Evolutionary conservation across 92 coral and sea anemone genomes (phyloP).

Genomic region (Micromussa lordhowensis): DNA sequence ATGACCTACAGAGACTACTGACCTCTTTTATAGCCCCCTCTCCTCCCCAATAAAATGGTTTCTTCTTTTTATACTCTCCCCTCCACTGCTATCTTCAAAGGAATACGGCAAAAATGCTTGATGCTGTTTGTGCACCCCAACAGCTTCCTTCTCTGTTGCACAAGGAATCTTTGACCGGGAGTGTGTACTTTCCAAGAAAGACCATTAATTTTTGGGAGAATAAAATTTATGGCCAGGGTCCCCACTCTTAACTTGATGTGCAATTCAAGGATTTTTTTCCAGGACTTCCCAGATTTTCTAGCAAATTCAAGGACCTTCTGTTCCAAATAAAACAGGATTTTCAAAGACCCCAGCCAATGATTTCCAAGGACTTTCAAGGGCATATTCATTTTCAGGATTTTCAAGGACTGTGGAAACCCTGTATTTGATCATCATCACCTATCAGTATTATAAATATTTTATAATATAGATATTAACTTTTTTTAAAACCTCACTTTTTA

Average conservation of each 20-base stretch:
- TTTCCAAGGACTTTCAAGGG: neutral
- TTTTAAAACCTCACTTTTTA: slow-evolving; percentile 14
- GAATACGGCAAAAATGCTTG: no score
- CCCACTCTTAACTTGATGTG: slow-evolving; percentile 37
- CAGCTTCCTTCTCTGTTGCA: no score
- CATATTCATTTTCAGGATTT: slow-evolving; percentile 26
- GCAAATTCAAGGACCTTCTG: slow-evolving; percentile 27
- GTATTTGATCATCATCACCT: slow-evolving; percentile 36
- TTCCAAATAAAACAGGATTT: neutral
- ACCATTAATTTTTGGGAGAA: slow-evolving; percentile 21
- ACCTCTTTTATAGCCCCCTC: no score
- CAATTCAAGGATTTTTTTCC: slow-evolving; percentile 21
- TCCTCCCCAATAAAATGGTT: no score
- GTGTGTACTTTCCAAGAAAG: slow-evolving; percentile 16
- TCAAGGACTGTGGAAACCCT: slow-evolving; percentile 41
- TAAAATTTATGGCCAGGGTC: slow-evolving; percentile 15
- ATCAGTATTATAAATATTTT: slow-evolving; percentile 22
- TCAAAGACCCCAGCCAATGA: no score
- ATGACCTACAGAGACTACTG: no score
- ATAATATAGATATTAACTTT: slow-evolving; percentile 21
- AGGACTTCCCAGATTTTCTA: slow-evolving; percentile 31
- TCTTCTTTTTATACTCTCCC: no score
- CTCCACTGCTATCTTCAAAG: no score
- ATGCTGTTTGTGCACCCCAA: no score
- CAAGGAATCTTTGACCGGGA: neutral